Evolutionary conservation across 2,113 vertebrate genomes (phyloP).

Genomic region (Thermophis baileyi): DNA sequence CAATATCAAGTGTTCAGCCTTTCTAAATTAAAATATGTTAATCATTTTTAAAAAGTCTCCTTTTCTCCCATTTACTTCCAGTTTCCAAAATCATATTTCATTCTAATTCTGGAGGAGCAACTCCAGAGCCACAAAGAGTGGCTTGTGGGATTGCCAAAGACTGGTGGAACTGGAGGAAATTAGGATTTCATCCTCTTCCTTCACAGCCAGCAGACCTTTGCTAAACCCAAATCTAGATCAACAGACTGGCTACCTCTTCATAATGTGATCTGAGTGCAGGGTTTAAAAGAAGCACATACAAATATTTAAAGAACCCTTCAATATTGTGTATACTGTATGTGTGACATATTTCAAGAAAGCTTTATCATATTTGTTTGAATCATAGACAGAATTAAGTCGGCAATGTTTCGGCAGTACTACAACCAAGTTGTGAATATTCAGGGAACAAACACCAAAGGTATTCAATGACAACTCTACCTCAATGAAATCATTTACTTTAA

Average conservation of each 20-base stretch:
- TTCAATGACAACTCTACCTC: not conserved
- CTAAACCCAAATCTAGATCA: not conserved
- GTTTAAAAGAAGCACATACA: not conserved
- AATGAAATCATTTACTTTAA: not conserved
- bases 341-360: not conserved
- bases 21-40: not conserved
- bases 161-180: not conserved
- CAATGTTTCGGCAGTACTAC: not conserved
- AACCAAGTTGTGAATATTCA: not conserved
- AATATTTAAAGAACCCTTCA: not conserved
- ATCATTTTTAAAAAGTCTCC: not conserved
- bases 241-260: too few species aligned
- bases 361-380: not conserved
- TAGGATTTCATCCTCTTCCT: not conserved
- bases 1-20: not conserved
- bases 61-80: not conserved
- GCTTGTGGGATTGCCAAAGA: not conserved
- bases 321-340: too few species aligned
- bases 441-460: not conserved
- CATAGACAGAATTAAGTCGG: not conserved
- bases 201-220: not conserved
- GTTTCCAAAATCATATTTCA: not conserved
- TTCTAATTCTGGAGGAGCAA: not conserved
- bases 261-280: not conserved
- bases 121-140: not conserved